Conservation (phyloP, 2,113 vertebrate species). For the Pterocles gutturalis region DNA sequence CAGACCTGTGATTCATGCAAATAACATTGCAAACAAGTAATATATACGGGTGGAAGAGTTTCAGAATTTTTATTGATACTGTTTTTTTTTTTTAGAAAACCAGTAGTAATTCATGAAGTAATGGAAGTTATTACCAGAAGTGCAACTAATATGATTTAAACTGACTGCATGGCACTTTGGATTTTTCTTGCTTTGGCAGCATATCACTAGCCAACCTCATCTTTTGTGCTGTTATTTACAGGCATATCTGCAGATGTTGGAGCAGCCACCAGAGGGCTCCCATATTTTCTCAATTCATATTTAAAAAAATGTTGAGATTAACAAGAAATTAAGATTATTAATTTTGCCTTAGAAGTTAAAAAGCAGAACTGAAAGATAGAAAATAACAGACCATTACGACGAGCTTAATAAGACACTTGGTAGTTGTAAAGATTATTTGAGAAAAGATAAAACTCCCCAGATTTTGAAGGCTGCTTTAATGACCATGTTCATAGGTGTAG, state of each 20-base stretch:
- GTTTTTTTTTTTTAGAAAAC: not conserved
- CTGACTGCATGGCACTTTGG: too few relatives aligned
- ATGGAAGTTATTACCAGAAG: not conserved
- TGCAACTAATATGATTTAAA: not conserved
- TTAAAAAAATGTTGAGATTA: not conserved
- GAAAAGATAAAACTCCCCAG: not conserved
- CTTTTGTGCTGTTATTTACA: not conserved
- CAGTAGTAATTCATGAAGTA: not conserved
- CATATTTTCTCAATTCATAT: not conserved
- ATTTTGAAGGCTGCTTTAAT: not conserved
- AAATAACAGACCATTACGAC: not conserved
- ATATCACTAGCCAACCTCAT: not conserved
- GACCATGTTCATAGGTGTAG: not conserved
- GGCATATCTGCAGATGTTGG: not conserved
- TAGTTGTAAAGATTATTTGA: not conserved
- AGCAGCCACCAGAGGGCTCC: slow-evolving; percentile 28
- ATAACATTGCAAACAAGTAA: rapidly evolving
- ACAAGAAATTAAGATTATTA: not conserved
- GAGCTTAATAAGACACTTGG: not conserved
- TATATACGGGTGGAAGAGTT: not conserved
- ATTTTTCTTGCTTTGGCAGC: not conserved
- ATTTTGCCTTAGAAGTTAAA: not conserved
- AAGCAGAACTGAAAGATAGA: not conserved
- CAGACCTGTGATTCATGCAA: not conserved
- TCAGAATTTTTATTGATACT: not conserved